Base-by-base conservation (phyloP, 2,888 invertebrate species). In the Lysandra coridon region DNA sequence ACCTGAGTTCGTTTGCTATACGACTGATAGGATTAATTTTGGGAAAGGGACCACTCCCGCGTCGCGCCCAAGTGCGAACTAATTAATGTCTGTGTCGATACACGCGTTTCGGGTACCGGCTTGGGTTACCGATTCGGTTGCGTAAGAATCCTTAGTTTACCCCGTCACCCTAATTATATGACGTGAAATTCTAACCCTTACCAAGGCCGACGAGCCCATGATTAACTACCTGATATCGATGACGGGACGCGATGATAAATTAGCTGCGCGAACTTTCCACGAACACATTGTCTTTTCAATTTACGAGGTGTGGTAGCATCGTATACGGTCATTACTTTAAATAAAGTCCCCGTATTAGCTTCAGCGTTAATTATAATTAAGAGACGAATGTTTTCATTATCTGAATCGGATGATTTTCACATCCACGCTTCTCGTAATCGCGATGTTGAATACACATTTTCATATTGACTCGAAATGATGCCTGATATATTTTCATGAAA, bases 21-120 rank as follows among this genome's bases (percentile, higher is more conserved):
- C 86, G 86, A 87, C 88, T 87, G 90, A 88, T 91, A 90, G 91
- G 92, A 93, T 92, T 94, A 94, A 92, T 93, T 92, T 92, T 87
- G 90, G 89, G 88, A 92, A 93, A 91, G 91, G 88, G 90, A 89
- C 93, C 93, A 87, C 94, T 85, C 94, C 94, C 88, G 81, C 83
- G 91, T 88, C 92, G 88, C 93, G 85, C 93, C 93, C 90, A 84
- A 85, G 85, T 84, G 85, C 85, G 85, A 86, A 86, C 92, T 93
- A 94, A 94, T 94, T 93, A 93, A 93, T 91, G 90, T 89, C 88
- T 90, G 88, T 92, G 91, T 91, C 91, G 90, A 92, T 91, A 90
- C 88, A 86, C 85, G 85, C 86, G 85, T 83, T 80, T 74, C 78
- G 73, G 78, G 84, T 83, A 80, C 80, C 82, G 83, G 88, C 88